Evolutionary conservation across 2,888 invertebrate genomes (phyloP).

Genomic region (Pharmacophagus antenor): DNA sequence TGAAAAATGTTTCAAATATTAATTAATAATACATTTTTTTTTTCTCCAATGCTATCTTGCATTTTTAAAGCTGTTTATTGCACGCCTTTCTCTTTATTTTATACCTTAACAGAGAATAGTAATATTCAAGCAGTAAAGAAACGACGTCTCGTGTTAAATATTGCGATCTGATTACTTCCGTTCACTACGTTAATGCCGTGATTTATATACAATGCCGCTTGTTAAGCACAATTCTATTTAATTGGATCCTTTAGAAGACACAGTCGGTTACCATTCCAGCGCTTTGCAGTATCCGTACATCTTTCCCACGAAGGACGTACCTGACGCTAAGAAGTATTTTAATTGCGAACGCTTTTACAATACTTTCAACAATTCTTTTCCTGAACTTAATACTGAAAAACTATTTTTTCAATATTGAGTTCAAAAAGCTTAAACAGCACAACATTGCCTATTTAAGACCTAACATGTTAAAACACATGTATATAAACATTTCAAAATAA

Average conservation of each 20-base stretch:
- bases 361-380: too few species aligned
- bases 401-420: too few species aligned
- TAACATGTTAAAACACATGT: too few species aligned
- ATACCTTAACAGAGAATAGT: too few species aligned
- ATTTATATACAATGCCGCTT: not conserved
- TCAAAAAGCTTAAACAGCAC: not conserved
- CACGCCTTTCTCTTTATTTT: too few species aligned
- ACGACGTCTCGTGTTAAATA: constrained; percentile 1
- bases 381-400: too few species aligned
- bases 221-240: constrained; percentile 16
- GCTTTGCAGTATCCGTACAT: constrained; percentile 5
- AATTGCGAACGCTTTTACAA: constrained; percentile 6
- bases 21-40: too few species aligned
- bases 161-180: constrained; percentile 4
- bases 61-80: too few species aligned
- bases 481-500: too few species aligned
- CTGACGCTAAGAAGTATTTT: constrained; percentile 7
- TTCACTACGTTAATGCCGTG: constrained; percentile 9
- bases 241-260: constrained; percentile 18
- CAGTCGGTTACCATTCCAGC: not conserved
- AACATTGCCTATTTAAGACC: too few species aligned
- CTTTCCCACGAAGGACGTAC: constrained; percentile 4
- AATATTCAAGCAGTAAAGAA: constrained; percentile 1
- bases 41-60: too few species aligned
- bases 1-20: too few species aligned